Evolutionary conservation across 2,888 invertebrate genomes (phyloP).

Genomic region (Quadroppia sp.): DNA sequence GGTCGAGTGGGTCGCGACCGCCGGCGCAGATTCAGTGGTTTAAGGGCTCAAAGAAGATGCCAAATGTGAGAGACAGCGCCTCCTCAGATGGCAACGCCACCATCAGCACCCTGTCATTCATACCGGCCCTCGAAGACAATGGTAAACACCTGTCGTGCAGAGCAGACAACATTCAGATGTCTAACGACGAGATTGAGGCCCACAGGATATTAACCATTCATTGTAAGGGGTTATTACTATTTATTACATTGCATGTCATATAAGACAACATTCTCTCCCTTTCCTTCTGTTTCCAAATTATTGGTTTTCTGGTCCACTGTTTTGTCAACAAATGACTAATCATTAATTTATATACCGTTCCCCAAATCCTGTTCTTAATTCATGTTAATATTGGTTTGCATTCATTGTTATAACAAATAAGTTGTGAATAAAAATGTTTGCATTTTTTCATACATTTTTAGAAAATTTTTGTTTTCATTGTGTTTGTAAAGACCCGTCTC

Average conservation of each 20-base stretch:
- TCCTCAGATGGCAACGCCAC: conserved; percentile 49
- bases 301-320: too few relatives aligned
- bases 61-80: conserved; percentile 45
- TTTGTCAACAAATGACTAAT: conserved; percentile 21
- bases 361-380: not conserved
- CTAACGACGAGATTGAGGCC: conserved; percentile 49
- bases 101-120: conserved; percentile 47
- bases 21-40: conserved; percentile 48
- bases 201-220: conserved; percentile 48
- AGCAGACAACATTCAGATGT: conserved; percentile 49
- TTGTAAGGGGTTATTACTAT: conserved; percentile 47
- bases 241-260: conserved; percentile 11
- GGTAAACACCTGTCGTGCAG: conserved; percentile 49
- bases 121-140: conserved; percentile 49
- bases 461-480: too few relatives aligned
- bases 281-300: not conserved
- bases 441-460: too few relatives aligned
- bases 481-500: too few relatives aligned
- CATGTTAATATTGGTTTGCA: not conserved
- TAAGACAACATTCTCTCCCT: not conserved
- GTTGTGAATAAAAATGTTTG: not conserved
- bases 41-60: conserved; percentile 46
- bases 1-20: conserved; percentile 48
- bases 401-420: too few relatives aligned
- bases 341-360: not conserved